A percentile compares a stretch with the other conserved stretches of the same genome.
Conservation (phyloP, 2,797 vertebrate species). For the Hylomyscus alleni region DNA sequence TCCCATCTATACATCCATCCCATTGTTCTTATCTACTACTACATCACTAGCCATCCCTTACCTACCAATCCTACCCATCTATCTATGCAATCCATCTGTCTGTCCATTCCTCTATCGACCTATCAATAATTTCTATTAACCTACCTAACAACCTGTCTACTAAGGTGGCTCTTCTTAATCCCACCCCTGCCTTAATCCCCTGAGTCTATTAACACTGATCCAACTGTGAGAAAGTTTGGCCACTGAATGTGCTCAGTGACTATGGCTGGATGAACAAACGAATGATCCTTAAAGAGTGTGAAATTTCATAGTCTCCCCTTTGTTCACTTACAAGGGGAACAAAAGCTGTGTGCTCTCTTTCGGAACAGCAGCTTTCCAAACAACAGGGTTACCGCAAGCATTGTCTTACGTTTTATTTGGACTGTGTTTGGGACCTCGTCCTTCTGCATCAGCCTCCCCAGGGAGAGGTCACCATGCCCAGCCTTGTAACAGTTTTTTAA, state of each 20-base stretch:
- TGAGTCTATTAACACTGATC: not conserved
- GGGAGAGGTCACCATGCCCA: not conserved
- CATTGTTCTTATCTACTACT: not conserved
- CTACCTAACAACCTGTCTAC: not conserved
- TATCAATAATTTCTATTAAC: not conserved
- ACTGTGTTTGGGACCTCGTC: not conserved
- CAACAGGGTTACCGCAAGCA: not conserved
- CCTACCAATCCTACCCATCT: too few species aligned
- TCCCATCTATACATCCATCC: too few species aligned
- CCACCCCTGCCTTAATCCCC: not conserved
- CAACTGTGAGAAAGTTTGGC: not conserved
- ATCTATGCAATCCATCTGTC: not conserved
- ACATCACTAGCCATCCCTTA: too few species aligned
- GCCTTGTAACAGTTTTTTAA: not conserved
- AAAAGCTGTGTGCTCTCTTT: not conserved
- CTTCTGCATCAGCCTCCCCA: not conserved
- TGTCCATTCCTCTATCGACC: not conserved
- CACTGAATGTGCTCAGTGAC: not conserved
- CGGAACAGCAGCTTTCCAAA: not conserved
- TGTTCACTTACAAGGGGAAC: not conserved
- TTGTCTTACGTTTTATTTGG: constrained; percentile 3
- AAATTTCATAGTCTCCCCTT: constrained; percentile 16
- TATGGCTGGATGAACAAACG: not conserved
- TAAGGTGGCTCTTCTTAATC: not conserved
- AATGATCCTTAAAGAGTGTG: not conserved